Evolutionary conservation across 1,140 invertebrate genomes (phyloP).

Genomic region (Diplogasteroides magnus): DNA sequence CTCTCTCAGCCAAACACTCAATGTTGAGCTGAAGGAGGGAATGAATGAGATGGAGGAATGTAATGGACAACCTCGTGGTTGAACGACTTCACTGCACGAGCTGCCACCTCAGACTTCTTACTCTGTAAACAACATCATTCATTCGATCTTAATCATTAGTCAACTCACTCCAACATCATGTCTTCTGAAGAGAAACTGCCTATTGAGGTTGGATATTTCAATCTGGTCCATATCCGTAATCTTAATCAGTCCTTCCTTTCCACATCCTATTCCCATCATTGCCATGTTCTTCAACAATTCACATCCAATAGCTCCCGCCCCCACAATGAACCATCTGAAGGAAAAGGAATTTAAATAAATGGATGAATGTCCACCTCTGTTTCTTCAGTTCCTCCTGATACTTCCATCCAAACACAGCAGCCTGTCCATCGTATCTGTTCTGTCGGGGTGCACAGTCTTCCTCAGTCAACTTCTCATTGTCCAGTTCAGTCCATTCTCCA

Average conservation of each 20-base stretch:
- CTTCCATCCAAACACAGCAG: slow-evolving; percentile 81
- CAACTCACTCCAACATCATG: slow-evolving; percentile 75
- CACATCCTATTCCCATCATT: slow-evolving; percentile 87
- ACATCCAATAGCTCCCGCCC: slow-evolving; percentile 88
- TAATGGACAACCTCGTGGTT: slow-evolving; percentile 69
- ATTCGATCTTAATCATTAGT: too few species aligned
- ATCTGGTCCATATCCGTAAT: slow-evolving; percentile 99
- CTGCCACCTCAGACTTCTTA: slow-evolving; percentile 82
- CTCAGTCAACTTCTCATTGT: slow-evolving; percentile 64
- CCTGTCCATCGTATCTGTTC: slow-evolving; percentile 83
- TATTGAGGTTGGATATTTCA: slow-evolving; percentile 95
- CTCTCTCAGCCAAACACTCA: slow-evolving; percentile 81
- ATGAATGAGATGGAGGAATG: too few species aligned
- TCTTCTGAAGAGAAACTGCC: slow-evolving; percentile 93
- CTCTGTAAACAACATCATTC: too few species aligned
- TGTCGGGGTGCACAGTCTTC: slow-evolving; percentile 56
- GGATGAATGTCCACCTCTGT: too few species aligned
- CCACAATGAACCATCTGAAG: slow-evolving; percentile 73
- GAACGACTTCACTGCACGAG: slow-evolving; percentile 72
- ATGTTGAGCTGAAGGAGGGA: slow-evolving; percentile 72
- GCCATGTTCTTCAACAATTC: slow-evolving; percentile 97
- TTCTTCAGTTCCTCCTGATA: slow-evolving; percentile 77
- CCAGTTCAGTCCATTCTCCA: slow-evolving; percentile 59
- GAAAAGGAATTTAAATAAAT: too few species aligned
- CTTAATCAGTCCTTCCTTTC: slow-evolving; percentile 47